phyloP scores from a whole-genome alignment of 2,797 vertebrate species.

The Sebastes jordani region DNA sequence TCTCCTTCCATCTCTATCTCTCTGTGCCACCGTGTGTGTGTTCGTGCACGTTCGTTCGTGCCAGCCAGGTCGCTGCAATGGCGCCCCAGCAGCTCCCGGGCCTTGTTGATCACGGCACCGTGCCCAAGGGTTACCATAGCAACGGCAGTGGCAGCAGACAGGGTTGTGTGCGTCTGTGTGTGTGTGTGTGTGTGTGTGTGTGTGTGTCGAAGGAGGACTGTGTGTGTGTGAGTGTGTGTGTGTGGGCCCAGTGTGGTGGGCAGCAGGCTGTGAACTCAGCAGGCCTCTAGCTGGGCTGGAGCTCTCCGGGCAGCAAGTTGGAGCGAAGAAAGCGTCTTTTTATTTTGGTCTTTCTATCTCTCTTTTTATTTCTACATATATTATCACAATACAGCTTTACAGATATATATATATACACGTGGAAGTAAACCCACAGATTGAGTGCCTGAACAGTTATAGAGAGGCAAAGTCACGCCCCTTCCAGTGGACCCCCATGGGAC shows the following conservation, averaged over 20 bases:
- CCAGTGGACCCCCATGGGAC: too few relatives aligned
- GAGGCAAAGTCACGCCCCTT: too few relatives aligned
- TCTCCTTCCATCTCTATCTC: conserved; percentile 27
- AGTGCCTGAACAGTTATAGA: not conserved
- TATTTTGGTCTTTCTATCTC: conserved; percentile 28
- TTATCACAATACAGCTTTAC: conserved; percentile 1
- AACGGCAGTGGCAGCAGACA: conserved; percentile 77
- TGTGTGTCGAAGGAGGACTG: conserved; percentile 36
- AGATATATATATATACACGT: not conserved
- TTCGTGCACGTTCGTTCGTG: conserved; percentile 18
- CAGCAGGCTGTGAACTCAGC: conserved; percentile 77
- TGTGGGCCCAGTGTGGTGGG: conserved; percentile 64
- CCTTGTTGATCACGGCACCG: conserved; percentile 77
- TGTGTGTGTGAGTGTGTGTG: conserved; percentile 43
- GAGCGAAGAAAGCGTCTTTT: conserved; percentile 39
- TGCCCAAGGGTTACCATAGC: conserved; percentile 79
- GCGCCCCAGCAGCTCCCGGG: conserved; percentile 72
- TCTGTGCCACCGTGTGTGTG: not conserved
- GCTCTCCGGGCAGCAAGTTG: conserved; percentile 53
- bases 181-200: conserved; percentile 53
- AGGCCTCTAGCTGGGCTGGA: conserved; percentile 59
- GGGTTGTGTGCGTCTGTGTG: conserved; percentile 53
- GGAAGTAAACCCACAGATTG: not conserved
- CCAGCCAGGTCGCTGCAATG: conserved; percentile 75
- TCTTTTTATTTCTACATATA: not conserved